Evolutionary conservation across 2,888 invertebrate genomes (phyloP).

Genomic region (Corythucha ciliata): DNA sequence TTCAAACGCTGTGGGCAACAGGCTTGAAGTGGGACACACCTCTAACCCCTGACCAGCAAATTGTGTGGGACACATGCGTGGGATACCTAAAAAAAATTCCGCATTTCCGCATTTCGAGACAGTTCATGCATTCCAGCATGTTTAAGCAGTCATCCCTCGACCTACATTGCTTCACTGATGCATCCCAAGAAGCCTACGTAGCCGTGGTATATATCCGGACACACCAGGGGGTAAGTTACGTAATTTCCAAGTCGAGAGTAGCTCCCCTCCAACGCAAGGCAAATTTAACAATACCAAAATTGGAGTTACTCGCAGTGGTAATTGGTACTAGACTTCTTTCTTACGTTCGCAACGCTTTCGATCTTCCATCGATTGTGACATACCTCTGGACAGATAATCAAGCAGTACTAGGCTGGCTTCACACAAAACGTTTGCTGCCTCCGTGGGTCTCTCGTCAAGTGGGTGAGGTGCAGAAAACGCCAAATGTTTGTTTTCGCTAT

Average conservation of each 20-base stretch:
- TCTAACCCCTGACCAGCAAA: neutral
- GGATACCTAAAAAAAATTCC: neutral
- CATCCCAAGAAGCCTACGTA: neutral
- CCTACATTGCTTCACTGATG: constrained; percentile 18
- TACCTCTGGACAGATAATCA: constrained; percentile 16
- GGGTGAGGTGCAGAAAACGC: neutral
- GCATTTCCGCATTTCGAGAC: neutral
- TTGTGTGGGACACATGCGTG: neutral
- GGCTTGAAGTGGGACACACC: constrained; percentile 2
- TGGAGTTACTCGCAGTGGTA: constrained; percentile 13
- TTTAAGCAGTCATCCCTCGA: no score
- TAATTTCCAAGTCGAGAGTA: constrained; percentile 7
- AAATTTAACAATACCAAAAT: constrained; percentile 7
- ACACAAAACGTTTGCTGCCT: neutral
- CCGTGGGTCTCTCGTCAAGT: constrained; percentile 3
- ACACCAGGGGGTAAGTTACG: neutral
- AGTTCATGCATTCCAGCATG: no score
- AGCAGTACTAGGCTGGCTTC: constrained; percentile 10
- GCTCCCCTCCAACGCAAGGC: neutral
- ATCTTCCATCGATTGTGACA: neutral
- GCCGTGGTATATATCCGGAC: constrained; percentile 1
- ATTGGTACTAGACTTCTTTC: constrained; percentile 4
- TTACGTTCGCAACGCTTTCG: neutral
- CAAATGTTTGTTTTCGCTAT: neutral
- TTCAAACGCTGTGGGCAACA: neutral